Conservation (phyloP, 2,113 vertebrate genomes). For the Seriola aureovittata region DNA sequence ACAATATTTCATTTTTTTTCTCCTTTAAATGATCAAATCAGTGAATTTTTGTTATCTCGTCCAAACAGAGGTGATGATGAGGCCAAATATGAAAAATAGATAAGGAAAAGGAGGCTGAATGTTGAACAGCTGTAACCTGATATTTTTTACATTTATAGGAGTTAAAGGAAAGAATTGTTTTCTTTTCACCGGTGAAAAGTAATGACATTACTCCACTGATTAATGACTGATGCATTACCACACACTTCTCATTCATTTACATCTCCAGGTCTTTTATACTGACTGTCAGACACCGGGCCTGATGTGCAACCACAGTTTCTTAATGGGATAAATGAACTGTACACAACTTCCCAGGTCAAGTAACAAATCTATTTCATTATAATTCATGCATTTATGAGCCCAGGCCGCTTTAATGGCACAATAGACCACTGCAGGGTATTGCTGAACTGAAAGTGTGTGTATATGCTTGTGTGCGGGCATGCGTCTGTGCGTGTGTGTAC, state of each 20-base stretch:
- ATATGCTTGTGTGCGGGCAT: constrained; percentile 1
- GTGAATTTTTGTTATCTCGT: not conserved
- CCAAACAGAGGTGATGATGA: not conserved
- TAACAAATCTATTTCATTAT: constrained; percentile 38
- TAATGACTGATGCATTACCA: constrained; percentile 51
- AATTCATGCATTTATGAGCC: constrained; percentile 61
- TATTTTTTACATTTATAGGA: constrained; percentile 21
- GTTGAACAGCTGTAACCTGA: constrained; percentile 10
- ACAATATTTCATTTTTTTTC: constrained; percentile 2
- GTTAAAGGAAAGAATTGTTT: not conserved
- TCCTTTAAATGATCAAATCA: not conserved
- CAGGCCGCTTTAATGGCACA: constrained; percentile 61
- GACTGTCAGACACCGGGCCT: constrained; percentile 42
- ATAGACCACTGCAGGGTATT: constrained; percentile 85
- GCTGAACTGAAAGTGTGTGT: constrained; percentile 82
- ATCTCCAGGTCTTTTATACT: constrained; percentile 47
- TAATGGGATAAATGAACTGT: constrained; percentile 14
- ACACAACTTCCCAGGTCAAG: constrained; percentile 37
- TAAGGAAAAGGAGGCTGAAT: not conserved
- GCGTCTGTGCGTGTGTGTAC: constrained; percentile 14
- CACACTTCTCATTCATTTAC: constrained; percentile 29
- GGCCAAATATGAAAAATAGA: not conserved
- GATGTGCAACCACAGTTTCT: constrained; percentile 11
- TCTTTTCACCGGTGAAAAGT: constrained; percentile 17
- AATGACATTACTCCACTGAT: constrained; percentile 29